These are phyloP conservation scores for Trichonephila clavipes DNA, from an alignment of 1,140 invertebrate species.

Conservation along the genomic window DNA sequence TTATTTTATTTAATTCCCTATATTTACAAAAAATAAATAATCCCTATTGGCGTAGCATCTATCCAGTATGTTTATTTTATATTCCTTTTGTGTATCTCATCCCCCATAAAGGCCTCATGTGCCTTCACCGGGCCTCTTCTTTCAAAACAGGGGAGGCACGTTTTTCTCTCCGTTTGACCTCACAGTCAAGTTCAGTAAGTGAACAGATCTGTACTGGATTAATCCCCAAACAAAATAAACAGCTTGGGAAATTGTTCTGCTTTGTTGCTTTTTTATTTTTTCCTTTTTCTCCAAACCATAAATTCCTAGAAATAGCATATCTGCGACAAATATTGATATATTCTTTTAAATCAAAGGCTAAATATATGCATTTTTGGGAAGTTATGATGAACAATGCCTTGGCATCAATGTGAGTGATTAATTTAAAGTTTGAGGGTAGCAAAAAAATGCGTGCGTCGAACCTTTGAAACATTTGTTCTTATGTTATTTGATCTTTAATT, in stretches of 20 bases:
- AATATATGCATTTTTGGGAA: too few relatives aligned
- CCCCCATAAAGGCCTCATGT: neutral
- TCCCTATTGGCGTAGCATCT: neutral
- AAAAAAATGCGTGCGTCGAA: too few relatives aligned
- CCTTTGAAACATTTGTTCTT: too few relatives aligned
- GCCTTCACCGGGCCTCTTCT: neutral
- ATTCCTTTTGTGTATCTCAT: neutral
- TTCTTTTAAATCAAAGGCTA: too few relatives aligned
- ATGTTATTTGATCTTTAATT: too few relatives aligned
- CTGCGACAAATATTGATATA: too few relatives aligned
- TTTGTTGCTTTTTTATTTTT: neutral
- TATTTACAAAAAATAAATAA: neutral
- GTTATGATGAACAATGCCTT: too few relatives aligned
- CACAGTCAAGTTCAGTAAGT: slow-evolving; percentile 19
- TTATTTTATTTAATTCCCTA: neutral
- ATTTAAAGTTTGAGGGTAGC: too few relatives aligned
- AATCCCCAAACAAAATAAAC: slow-evolving; percentile 1
- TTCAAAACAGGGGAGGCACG: slow-evolving; percentile 17
- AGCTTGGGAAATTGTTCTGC: neutral
- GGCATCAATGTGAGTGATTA: too few relatives aligned
- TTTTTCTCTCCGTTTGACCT: slow-evolving; percentile 7
- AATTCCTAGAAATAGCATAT: too few relatives aligned
- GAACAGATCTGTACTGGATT: slow-evolving; percentile 8
- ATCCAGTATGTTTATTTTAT: neutral
- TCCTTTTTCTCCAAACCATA: too few relatives aligned